Conservation (phyloP, 1,140 invertebrate genomes). For the Sipha flava region DNA sequence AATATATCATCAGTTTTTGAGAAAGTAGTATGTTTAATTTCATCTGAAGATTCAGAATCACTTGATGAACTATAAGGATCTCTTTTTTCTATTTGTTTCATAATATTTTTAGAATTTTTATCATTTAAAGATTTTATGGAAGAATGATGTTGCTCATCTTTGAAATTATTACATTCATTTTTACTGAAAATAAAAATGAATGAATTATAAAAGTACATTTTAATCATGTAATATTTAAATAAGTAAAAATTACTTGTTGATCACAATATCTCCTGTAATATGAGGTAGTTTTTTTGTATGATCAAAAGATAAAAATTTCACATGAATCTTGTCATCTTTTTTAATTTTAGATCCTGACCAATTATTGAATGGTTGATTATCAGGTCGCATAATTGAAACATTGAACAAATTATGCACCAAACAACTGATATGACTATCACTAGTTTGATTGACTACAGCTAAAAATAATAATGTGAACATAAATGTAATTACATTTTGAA, state of each 20-base stretch:
- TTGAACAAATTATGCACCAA: slow-evolving; percentile 21
- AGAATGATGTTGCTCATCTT: neutral
- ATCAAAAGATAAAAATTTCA: slow-evolving; percentile 14
- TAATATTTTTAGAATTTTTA: neutral
- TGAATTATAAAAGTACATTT: neutral
- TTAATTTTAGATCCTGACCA: slow-evolving; percentile 13
- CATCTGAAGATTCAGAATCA: neutral
- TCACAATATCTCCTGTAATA: slow-evolving; percentile 14
- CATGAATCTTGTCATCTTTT: neutral
- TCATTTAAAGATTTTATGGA: neutral
- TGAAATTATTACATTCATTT: neutral
- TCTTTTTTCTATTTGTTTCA: neutral
- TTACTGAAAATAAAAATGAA: neutral
- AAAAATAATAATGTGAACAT: neutral
- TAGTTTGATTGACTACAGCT: slow-evolving; percentile 21
- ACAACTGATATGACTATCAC: slow-evolving; percentile 18
- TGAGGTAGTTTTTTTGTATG: slow-evolving; percentile 19
- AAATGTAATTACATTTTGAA: neutral
- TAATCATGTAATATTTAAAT: neutral
- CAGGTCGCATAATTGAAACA: slow-evolving; percentile 11
- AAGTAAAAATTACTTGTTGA: neutral
- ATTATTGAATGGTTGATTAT: neutral
- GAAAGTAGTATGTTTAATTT: neutral
- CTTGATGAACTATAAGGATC: neutral
- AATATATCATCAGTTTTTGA: neutral